Conservation (phyloP, 2,888 invertebrate species). For the Brachyptera risi region DNA sequence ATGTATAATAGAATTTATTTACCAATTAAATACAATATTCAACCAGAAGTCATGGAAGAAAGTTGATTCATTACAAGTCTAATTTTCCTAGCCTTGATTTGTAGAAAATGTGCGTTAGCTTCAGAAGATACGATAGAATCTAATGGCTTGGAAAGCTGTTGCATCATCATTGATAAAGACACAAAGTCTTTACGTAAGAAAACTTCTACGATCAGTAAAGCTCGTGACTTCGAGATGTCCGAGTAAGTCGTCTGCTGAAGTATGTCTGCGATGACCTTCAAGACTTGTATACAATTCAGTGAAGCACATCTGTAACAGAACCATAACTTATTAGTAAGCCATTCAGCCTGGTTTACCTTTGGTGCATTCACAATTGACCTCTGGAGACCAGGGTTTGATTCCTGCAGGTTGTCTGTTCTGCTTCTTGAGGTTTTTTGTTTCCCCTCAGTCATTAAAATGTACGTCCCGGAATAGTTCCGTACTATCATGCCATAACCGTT, state of each 20-base stretch:
- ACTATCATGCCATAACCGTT: no score
- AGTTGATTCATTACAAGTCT: constrained; percentile 26
- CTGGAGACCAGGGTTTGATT: no score
- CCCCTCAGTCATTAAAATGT: no score
- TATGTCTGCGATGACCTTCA: constrained; percentile 23
- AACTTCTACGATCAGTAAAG: constrained; percentile 31
- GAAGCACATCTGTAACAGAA: constrained; percentile 25
- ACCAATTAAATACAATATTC: background rate
- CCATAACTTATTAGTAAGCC: no score
- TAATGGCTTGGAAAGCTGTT: constrained; percentile 2
- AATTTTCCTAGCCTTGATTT: constrained; percentile 28
- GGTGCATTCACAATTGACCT: no score
- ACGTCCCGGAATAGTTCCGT: no score
- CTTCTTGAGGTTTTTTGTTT: no score
- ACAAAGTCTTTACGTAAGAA: constrained; percentile 30
- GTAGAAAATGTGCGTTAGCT: background rate
- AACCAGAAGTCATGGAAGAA: no score
- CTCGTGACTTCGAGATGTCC: constrained; percentile 15
- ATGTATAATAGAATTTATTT: background rate
- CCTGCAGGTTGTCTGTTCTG: no score
- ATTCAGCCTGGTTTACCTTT: no score
- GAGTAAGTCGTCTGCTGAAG: background rate
- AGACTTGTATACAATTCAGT: constrained; percentile 21
- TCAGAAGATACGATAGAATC: background rate
- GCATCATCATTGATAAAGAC: constrained; percentile 13